Base-by-base conservation (phyloP, 2,797 vertebrate species). In the Lithobates pipiens region DNA sequence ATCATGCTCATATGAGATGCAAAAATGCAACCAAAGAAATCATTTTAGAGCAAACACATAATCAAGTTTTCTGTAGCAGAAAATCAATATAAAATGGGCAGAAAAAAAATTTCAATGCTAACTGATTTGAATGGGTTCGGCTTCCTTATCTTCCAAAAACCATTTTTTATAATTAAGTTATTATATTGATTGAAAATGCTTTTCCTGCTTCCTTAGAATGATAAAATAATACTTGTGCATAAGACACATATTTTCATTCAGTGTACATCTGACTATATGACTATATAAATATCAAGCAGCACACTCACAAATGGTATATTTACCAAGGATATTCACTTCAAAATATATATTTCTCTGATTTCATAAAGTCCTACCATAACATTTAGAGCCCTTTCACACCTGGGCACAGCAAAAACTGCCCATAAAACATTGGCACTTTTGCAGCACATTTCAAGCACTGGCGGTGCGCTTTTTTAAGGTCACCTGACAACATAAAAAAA, bases 61-160 rank as follows among this genome's bases (percentile, higher is more conserved):
- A 67, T 61, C 16, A 82, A 16, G 16, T 72, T 81, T 77, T 77
- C 46, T 74, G 7, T 25, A 68, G 21, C 39, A 11, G 29, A 21
- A 57, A 83, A 86, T 86, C 85, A 78, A 86, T 86, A 75, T 27
- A 9, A 74, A 86, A 86, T 82, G 76, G 23, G 21, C 71, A 65
- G 76, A 34, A 70, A 39, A 76, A 77, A 73, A 83, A 86, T 86
- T 68, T 36, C 85, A 83, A 86, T 86, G 72, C 69, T 86, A 73
- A 83, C 78, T 83, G 80, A 74, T 86, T 79, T 74, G 57, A 32
- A 78, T 63, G 11, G 23, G 75, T 80, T 85, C 78, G 34, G 69
- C 80, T 78, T 86, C 79, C 75, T 72, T 50, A 61, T 75, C 69
- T 86, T 78, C 80, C 29, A 42, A 65, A 82, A 83, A 86, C 73